Evolutionary conservation across 2,797 vertebrate genomes (phyloP).

Genomic region (Pempheris klunzingeri): DNA sequence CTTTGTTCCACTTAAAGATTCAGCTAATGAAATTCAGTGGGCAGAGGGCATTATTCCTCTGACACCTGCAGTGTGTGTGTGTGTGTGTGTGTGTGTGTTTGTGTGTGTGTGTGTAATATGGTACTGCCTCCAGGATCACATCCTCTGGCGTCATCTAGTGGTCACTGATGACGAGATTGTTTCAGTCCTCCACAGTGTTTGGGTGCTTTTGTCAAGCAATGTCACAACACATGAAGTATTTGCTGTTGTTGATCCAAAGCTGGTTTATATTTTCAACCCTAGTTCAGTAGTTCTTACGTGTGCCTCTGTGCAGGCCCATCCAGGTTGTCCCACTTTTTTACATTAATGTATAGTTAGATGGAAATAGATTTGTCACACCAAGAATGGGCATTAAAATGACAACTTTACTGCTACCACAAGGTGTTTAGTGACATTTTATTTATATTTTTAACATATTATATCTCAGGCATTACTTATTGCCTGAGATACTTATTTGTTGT

Average conservation of each 20-base stretch:
- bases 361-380: not conserved
- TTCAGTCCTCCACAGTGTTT: not conserved
- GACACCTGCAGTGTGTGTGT: constrained; percentile 1
- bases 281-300: not conserved
- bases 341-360: not conserved
- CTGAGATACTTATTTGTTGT: not conserved
- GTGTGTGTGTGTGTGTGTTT: not conserved
- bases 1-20: not conserved
- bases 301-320: not conserved
- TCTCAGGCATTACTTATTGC: not conserved
- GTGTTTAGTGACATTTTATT: not conserved
- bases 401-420: not conserved
- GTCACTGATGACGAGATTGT: constrained; percentile 5
- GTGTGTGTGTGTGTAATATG: too few species aligned
- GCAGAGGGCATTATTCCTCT: not conserved
- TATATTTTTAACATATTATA: not conserved
- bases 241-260: constrained; percentile 2
- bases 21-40: constrained; percentile 4
- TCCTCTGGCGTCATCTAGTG: constrained; percentile 70
- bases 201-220: not conserved
- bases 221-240: not conserved
- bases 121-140: not conserved
- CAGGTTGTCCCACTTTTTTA: not conserved
- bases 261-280: not conserved
- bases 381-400: not conserved